Base-by-base conservation (phyloP, 2,113 vertebrate genomes). In the Chascanopsetta lugubris region DNA sequence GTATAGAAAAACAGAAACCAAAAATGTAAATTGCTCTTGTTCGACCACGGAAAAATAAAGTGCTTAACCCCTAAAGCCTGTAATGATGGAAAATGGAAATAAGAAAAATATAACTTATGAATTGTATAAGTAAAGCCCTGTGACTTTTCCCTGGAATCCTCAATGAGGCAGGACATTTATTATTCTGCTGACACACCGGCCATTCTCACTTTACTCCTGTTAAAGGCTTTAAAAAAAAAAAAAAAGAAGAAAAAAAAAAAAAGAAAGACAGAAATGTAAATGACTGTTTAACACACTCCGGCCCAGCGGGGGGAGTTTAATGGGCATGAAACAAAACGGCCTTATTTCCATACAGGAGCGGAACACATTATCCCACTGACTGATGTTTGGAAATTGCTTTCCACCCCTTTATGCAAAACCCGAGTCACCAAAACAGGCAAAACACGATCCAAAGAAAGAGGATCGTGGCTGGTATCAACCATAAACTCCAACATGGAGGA, bases 181-280 rank as follows among this genome's bases (percentile, higher is more conserved):
- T 85, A 77, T 80, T 78, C 60, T 27, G 50, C 71, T 45, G 70
- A 87, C 64, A 71, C 42, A 72, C 36, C 46, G 24, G 21, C 53
- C 69, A 64, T 66, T 82, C 73, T 72, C 34, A 24, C 53, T 83
- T 79, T 69, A 59, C 58, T 73, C 76, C 72, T 61, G 45, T 85
- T 60, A 71, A 72, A 61, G 48, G 76, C 79, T 74, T 85, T 84
- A 68, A 60, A n/a, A n/a, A n/a, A n/a, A n/a, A n/a, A n/a, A n/a
- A n/a, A n/a, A n/a, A n/a, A n/a, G n/a, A n/a, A n/a, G n/a, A n/a
- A n/a, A n/a, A n/a, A n/a, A n/a, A n/a, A n/a, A n/a, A n/a, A n/a
- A n/a, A n/a, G n/a, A n/a, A n/a, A n/a, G n/a, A n/a, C n/a, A n/a
- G n/a, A 80, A 84, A 90, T 90, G 72, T 70, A 86, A 89, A 91